phyloP scores from a whole-genome alignment of 2,113 vertebrate species.

The Plecotus auritus region DNA sequence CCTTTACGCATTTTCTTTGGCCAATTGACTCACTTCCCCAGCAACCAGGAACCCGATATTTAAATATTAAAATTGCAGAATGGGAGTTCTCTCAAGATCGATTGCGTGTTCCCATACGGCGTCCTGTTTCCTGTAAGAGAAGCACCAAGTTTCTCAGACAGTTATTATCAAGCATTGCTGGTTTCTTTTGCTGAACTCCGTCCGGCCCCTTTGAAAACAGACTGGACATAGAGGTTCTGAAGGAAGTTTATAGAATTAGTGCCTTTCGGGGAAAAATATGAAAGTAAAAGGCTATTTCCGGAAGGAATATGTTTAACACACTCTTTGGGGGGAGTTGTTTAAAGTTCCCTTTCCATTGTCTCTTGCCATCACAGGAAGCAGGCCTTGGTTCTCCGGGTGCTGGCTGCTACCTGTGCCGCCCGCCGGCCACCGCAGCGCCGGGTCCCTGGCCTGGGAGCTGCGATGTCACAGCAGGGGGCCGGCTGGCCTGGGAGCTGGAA shows the following conservation, averaged over 20 bases:
- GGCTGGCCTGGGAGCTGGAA: constrained; percentile 67
- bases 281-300: constrained; percentile 52
- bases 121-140: neutral
- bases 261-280: neutral
- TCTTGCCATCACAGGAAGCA: neutral
- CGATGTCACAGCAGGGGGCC: constrained; percentile 70
- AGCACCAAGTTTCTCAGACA: constrained; percentile 9
- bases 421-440: too few relatives aligned
- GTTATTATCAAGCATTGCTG: neutral
- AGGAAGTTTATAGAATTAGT: constrained; percentile 3
- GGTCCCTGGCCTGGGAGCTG: neutral
- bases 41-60: neutral
- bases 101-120: neutral
- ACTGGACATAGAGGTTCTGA: neutral
- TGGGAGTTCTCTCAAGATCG: constrained; percentile 48
- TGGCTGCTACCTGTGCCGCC: constrained; percentile 68
- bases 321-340: neutral
- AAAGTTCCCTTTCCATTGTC: constrained; percentile 43
- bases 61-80: constrained; percentile 61
- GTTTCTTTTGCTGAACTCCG: neutral
- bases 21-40: neutral
- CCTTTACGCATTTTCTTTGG: constrained; percentile 53
- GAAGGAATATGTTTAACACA: constrained; percentile 26
- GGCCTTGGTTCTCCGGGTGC: constrained; percentile 45
- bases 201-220: neutral